phyloP scores from a whole-genome alignment of 2,797 vertebrate species.

The Epinephelus malabaricus region DNA sequence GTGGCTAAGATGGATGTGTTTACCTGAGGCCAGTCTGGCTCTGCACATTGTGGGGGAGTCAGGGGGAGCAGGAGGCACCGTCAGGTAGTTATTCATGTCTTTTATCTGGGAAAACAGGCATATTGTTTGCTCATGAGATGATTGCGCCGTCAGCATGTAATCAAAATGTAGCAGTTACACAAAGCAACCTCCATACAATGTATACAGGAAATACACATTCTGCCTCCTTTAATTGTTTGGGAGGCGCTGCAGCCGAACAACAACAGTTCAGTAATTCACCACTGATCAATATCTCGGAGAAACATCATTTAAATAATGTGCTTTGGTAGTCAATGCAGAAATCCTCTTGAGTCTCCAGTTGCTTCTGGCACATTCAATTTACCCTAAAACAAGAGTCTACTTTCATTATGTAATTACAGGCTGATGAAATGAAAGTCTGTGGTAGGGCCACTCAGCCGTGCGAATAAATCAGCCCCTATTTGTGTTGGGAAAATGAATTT shows the following conservation, averaged over 20 bases:
- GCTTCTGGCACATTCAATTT: conserved; percentile 46
- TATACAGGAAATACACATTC: conserved; percentile 1
- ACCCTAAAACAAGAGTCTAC: conserved; percentile 39
- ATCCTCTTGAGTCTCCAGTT: conserved; percentile 15
- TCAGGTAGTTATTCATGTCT: conserved; percentile 94
- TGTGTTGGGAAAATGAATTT: conserved; percentile 49
- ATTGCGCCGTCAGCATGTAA: not conserved
- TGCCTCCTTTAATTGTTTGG: not conserved
- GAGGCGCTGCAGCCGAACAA: not conserved
- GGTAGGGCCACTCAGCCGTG: conserved; percentile 11
- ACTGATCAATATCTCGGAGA: conserved; percentile 26
- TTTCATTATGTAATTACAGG: conserved; percentile 63
- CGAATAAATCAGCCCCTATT: conserved; percentile 52
- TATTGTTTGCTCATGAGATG: not conserved
- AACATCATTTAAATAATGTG: conserved; percentile 36
- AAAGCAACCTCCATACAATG: not conserved
- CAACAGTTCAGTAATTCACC: conserved; percentile 5
- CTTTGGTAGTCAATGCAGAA: conserved; percentile 29
- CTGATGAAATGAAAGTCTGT: conserved; percentile 52
- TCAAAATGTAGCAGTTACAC: not conserved
- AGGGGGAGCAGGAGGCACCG: conserved; percentile 89
- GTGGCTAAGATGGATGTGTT: conserved; percentile 39
- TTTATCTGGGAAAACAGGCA: conserved; percentile 65
- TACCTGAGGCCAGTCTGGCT: conserved; percentile 94
- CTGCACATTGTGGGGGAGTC: conserved; percentile 93